Evolutionary conservation across 2,113 vertebrate genomes (phyloP), one percentile per base, ranked within the genome.

Genomic region (Corvus moneduloides): DNA sequence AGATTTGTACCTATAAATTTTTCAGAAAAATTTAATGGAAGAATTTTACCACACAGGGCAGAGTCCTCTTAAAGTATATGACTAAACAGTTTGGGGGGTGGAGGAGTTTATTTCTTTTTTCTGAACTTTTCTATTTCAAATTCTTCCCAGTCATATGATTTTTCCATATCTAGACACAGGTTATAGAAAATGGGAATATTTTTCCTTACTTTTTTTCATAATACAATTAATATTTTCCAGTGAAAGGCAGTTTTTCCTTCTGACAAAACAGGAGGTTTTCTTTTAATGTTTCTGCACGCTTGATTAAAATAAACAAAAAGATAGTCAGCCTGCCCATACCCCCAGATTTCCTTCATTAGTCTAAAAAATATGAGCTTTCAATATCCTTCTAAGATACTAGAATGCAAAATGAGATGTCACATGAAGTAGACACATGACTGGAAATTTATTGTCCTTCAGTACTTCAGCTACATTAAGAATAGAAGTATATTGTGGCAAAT

Each of bases 31-130:
- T 78, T 54, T 37, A 46, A 39, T 51, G 9, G 9, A 72, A 59
- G 0, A 1, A 63, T 63, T 83, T 75, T 43, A 46, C 13, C 9
- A 55, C 22, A 63, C 0, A 8, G 2, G 17, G 3, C 5, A 46
- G 17, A 67, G 6, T 56, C 13, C 2, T 69, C 30, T 27, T 68
- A 43, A 59, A 55, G 5, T 32, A 4, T 33, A 55, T 19, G 18
- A 51, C 7, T 37, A 73, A 84, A 55, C 1, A 17, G 1, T 20
- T 55, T 11, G 13, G 16, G 14, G 15, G 2, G 0, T 44, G 27
- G 6, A 46, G 3, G 3, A 11, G 7, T 43, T 52, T 35, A 3
- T 27, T 51, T 28, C 0, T 9, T 39, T 35, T 64, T n/a, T 75
- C 27, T 14, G 15, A 56, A 56, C 2, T 33, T 39, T 4, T 66